These are phyloP conservation scores for Cydia strobilella DNA, from an alignment of 1,140 invertebrate genomes.

Conservation along the genomic window DNA sequence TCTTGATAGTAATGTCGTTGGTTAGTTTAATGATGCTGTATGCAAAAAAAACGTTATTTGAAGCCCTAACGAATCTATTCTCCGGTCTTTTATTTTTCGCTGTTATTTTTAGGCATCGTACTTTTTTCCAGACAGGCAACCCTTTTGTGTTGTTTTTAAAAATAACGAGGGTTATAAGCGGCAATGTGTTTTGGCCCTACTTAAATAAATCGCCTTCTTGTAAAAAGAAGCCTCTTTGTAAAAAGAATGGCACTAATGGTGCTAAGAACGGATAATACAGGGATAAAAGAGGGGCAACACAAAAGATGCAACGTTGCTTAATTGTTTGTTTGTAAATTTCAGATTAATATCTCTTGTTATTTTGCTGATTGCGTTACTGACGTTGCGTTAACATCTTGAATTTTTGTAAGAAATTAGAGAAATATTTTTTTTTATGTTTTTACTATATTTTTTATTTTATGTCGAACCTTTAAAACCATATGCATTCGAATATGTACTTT, in stretches of 20 bases:
- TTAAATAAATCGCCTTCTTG: constrained; percentile 67
- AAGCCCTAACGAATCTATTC: not conserved
- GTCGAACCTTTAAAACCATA: too few relatives aligned
- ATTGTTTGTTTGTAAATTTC: constrained; percentile 53
- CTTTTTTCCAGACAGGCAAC: constrained; percentile 34
- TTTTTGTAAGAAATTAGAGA: not conserved
- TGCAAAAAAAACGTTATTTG: not conserved
- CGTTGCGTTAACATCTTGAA: not conserved
- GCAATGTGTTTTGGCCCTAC: constrained; percentile 54
- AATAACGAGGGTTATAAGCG: constrained; percentile 54
- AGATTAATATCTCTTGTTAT: constrained; percentile 42
- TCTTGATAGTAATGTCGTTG: constrained; percentile 61
- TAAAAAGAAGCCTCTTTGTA: constrained; percentile 58
- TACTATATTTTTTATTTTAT: too few relatives aligned
- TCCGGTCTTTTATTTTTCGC: constrained; percentile 54
- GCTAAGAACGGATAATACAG: constrained; percentile 41
- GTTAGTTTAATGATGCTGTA: constrained; percentile 30
- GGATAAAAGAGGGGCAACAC: constrained; percentile 48
- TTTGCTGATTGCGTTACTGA: not conserved
- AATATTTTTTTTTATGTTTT: too few relatives aligned
- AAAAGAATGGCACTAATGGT: constrained; percentile 56
- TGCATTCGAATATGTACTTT: too few relatives aligned
- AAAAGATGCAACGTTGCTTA: constrained; percentile 59
- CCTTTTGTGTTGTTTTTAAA: constrained; percentile 55
- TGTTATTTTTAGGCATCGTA: constrained; percentile 35